Evolutionary conservation across 2,888 invertebrate species (phyloP).

Genomic region (Phasia obesa): DNA sequence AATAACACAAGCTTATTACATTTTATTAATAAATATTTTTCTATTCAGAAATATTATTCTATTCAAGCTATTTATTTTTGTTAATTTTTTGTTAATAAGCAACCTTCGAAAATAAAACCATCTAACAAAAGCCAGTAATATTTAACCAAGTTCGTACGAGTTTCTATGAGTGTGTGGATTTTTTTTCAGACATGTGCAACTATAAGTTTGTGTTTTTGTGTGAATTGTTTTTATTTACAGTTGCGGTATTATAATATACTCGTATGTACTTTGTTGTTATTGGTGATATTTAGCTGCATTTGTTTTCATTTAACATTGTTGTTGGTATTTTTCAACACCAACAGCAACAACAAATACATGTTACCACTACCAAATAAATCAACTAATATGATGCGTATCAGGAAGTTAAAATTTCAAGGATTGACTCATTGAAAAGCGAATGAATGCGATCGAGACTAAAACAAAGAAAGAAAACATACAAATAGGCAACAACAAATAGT

Average conservation of each 20-base stretch:
- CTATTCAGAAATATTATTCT: constrained; percentile 64
- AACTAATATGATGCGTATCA: constrained; percentile 80
- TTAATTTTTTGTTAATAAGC: constrained; percentile 72
- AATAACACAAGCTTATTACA: no score
- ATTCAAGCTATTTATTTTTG: constrained; percentile 74
- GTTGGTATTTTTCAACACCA: not conserved
- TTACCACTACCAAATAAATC: constrained; percentile 57
- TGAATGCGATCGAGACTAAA: constrained; percentile 73
- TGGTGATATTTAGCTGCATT: constrained; percentile 39
- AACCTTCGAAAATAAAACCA: constrained; percentile 77
- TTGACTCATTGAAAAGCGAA: constrained; percentile 81
- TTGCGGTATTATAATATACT: constrained; percentile 43
- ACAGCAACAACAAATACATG: not conserved
- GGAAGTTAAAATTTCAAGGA: constrained; percentile 82
- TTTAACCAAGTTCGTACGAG: constrained; percentile 16
- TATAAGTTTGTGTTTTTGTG: not conserved
- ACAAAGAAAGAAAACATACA: constrained; percentile 50
- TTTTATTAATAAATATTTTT: not conserved
- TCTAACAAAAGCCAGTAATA: constrained; percentile 49
- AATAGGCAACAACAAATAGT: constrained; percentile 61
- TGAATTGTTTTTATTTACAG: constrained; percentile 39
- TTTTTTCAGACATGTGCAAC: no score
- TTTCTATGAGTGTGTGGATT: not conserved
- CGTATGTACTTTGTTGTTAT: constrained; percentile 28
- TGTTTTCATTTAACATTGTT: constrained; percentile 43